A percentile compares a stretch with the other conserved stretches of the same genome.
Evolutionary conservation across 2,797 vertebrate genomes (phyloP).

Genomic region (Bufotes viridis): DNA sequence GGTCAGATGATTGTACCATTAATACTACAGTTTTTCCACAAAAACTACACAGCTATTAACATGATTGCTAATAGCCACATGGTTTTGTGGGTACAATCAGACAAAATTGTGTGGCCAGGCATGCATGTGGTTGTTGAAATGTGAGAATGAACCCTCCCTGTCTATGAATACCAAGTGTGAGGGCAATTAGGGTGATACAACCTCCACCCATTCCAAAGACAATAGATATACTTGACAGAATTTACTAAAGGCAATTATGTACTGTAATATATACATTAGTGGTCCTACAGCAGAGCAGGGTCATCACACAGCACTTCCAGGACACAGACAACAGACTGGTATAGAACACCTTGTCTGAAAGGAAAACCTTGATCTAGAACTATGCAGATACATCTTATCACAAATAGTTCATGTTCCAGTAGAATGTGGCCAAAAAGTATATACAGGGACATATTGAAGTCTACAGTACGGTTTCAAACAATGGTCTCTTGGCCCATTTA

Average conservation of each 20-base stretch:
- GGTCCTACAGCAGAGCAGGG: not conserved
- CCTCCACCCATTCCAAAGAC: not conserved
- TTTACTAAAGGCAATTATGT: not conserved
- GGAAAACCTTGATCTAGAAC: too few species aligned
- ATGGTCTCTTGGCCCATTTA: not conserved
- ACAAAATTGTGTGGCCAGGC: too few species aligned
- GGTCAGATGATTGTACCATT: too few species aligned
- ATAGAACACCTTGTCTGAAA: too few species aligned
- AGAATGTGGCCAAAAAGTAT: not conserved
- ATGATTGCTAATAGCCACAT: too few species aligned
- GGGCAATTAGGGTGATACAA: not conserved
- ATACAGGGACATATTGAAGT: not conserved
- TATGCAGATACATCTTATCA: too few species aligned
- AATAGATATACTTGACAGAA: not conserved
- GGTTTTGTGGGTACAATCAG: too few species aligned
- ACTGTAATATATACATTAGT: not conserved
- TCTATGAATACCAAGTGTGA: not conserved
- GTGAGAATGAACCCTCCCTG: not conserved
- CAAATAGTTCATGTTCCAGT: not conserved
- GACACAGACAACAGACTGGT: too few species aligned
- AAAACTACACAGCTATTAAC: too few species aligned
- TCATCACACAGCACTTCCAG: not conserved
- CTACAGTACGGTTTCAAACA: too few species aligned
- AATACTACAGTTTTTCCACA: too few species aligned
- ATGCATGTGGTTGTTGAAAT: too few species aligned